phyloP scores from a whole-genome alignment of 2,113 vertebrate species.

The Hystrix brachyura region DNA sequence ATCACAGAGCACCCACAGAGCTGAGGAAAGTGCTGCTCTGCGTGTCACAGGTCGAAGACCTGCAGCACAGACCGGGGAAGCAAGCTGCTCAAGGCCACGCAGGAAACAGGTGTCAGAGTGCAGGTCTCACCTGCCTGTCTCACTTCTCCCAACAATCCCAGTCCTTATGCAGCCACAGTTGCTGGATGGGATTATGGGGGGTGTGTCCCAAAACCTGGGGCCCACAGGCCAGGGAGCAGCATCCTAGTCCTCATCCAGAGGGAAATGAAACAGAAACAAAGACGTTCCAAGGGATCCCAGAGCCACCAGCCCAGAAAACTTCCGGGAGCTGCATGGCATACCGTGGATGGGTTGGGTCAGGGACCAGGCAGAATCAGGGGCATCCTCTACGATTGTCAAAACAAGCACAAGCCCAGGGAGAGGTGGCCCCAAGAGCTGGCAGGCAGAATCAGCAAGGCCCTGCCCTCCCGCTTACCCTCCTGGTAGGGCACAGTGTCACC shows the following conservation, averaged over 20 bases:
- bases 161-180: neutral
- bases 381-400: neutral
- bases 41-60: neutral
- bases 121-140: neutral
- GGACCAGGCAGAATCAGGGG: neutral
- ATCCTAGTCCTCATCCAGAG: neutral
- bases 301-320: neutral
- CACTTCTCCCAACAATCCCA: neutral
- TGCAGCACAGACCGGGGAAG: neutral
- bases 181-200: neutral
- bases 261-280: neutral
- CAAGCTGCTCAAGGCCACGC: neutral
- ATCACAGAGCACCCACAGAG: neutral
- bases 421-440: neutral
- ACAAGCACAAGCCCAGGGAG: neutral
- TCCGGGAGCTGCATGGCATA: accelerated
- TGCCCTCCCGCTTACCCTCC: neutral
- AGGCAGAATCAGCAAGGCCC: neutral
- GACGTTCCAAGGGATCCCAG: neutral
- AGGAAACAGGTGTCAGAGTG: neutral
- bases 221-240: neutral
- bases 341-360: neutral
- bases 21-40: accelerated
- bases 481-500: neutral
- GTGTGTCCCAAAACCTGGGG: neutral